These are phyloP conservation scores for Suricata suricatta DNA, from an alignment of 2,113 vertebrate genomes.

Conservation along the genomic window DNA sequence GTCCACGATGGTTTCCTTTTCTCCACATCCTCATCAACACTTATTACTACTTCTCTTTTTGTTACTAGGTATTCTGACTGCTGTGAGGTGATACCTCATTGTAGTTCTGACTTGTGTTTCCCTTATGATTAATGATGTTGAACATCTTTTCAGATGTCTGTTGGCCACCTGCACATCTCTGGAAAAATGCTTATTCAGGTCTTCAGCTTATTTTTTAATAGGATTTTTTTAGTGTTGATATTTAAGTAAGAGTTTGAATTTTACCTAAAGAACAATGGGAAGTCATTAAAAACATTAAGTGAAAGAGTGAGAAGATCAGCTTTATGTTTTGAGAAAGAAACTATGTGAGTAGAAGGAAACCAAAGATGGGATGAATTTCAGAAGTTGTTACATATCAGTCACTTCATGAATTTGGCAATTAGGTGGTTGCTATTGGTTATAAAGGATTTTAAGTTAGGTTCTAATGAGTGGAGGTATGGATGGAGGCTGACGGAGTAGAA, in stretches of 20 bases:
- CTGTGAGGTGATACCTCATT: background rate
- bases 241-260: background rate
- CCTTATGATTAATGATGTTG: background rate
- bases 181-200: background rate
- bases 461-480: background rate
- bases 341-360: background rate
- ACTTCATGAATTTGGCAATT: background rate
- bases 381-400: conserved; percentile 8
- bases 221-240: background rate
- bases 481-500: background rate
- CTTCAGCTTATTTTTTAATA: background rate
- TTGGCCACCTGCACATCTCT: background rate
- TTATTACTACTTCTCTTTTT: background rate
- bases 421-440: background rate
- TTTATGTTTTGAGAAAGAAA: background rate
- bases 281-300: background rate
- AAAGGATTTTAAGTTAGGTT: background rate
- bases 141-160: background rate
- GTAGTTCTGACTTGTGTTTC: background rate
- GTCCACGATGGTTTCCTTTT: background rate
- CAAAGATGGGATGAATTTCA: background rate
- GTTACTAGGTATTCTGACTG: background rate
- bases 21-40: background rate
- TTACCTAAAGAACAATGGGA: background rate
- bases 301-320: background rate